Evolutionary conservation across 2,797 vertebrate genomes (phyloP).

Genomic region (Halcyon badia): DNA sequence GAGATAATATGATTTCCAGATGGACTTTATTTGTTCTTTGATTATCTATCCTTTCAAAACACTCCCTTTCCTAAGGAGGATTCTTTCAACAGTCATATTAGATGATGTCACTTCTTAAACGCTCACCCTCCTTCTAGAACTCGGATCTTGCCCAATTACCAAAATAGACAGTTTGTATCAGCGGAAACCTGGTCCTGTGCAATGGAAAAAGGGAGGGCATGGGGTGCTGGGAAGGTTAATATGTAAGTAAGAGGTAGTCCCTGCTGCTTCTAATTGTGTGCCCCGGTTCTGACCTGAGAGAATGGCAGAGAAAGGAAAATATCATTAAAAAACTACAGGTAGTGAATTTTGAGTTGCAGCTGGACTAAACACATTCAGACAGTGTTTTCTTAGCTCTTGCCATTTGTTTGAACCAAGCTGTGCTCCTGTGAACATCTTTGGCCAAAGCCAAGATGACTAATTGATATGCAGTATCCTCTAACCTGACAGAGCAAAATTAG

Average conservation of each 20-base stretch:
- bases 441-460: neutral
- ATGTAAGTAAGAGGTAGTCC: neutral
- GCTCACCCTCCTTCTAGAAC: neutral
- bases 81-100: neutral
- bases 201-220: neutral
- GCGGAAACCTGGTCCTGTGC: neutral
- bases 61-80: neutral
- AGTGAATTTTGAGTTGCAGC: constrained; percentile 15
- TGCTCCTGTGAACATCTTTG: neutral
- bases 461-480: neutral
- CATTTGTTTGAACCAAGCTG: constrained; percentile 3
- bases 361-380: neutral
- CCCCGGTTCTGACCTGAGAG: neutral
- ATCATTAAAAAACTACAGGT: neutral
- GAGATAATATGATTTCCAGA: neutral
- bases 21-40: neutral
- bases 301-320: neutral
- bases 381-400: constrained; percentile 18
- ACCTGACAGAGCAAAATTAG: neutral
- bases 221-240: neutral
- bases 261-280: neutral
- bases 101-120: neutral
- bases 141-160: neutral
- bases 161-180: neutral
- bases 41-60: neutral